Evolutionary conservation across 2,888 invertebrate species (phyloP).

Genomic region (Geotrupes spiniger): DNA sequence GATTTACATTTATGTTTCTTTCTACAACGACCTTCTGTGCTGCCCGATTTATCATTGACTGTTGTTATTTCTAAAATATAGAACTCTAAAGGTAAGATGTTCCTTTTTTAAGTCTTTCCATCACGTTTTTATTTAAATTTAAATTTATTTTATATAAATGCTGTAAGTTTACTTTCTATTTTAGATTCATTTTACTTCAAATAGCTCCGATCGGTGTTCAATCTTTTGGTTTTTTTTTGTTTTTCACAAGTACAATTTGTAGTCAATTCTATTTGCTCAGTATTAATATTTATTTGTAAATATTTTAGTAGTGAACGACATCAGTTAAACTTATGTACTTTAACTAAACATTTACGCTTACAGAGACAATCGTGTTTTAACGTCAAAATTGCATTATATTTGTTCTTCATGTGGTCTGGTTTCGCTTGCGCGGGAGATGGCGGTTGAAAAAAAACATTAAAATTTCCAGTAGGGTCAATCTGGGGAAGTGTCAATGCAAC

Average conservation of each 20-base stretch:
- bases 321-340: too few relatives aligned
- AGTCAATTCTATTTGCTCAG: slow-evolving; percentile 12
- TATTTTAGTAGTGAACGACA: neutral
- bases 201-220: slow-evolving; percentile 7
- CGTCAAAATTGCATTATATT: too few relatives aligned
- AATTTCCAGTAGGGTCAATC: too few relatives aligned
- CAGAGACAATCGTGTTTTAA: too few relatives aligned
- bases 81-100: slow-evolving; percentile 31
- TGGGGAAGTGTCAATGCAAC: too few relatives aligned
- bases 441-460: too few relatives aligned
- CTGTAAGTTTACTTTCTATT: slow-evolving; percentile 17
- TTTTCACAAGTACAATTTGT: neutral
- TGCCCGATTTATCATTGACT: slow-evolving; percentile 19
- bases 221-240: slow-evolving; percentile 6
- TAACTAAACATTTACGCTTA: too few relatives aligned
- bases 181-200: slow-evolving; percentile 12
- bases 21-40: slow-evolving; percentile 33
- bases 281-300: slow-evolving; percentile 4
- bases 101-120: slow-evolving; percentile 28
- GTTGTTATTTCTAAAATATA: slow-evolving; percentile 13
- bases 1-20: slow-evolving; percentile 16
- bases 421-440: too few relatives aligned
- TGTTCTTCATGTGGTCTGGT: too few relatives aligned
- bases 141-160: too few relatives aligned
- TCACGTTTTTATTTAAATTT: too few relatives aligned